Conservation (phyloP, 2,888 invertebrate genomes). For the Cataglyphis altisquamis region DNA sequence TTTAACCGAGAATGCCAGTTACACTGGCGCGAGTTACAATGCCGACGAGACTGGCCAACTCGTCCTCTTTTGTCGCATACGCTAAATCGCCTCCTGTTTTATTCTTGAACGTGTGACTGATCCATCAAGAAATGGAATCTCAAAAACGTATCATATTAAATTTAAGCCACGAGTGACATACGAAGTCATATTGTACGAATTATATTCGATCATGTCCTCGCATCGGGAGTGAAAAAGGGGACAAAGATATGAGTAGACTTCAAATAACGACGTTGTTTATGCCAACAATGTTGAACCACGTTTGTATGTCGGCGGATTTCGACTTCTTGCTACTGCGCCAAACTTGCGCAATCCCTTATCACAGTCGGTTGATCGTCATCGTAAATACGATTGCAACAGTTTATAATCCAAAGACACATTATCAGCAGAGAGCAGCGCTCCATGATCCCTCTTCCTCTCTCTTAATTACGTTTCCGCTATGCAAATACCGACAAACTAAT, state of each 20-base stretch:
- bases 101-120: background rate
- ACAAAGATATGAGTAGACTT: conserved; percentile 16
- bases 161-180: background rate
- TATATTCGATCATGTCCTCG: background rate
- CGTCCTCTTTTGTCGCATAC: conserved; percentile 25
- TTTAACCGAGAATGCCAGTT: conserved; percentile 79
- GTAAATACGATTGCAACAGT: conserved; percentile 81
- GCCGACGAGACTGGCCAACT: conserved; percentile 59
- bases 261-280: background rate
- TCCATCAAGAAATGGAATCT: background rate
- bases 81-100: background rate
- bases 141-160: background rate
- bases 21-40: conserved; percentile 63
- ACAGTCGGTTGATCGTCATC: conserved; percentile 71
- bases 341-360: conserved; percentile 81
- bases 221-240: conserved; percentile 6
- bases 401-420: conserved; percentile 79
- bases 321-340: conserved; percentile 75
- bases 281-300: conserved; percentile 54
- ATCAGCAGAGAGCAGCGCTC: conserved; percentile 66
- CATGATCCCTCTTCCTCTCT: background rate
- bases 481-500: conserved; percentile 49
- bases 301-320: conserved; percentile 72
- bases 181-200: background rate
- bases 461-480: conserved; percentile 21